Conservation (phyloP, 2,797 vertebrate genomes). For the Phylloscopus collybita region DNA sequence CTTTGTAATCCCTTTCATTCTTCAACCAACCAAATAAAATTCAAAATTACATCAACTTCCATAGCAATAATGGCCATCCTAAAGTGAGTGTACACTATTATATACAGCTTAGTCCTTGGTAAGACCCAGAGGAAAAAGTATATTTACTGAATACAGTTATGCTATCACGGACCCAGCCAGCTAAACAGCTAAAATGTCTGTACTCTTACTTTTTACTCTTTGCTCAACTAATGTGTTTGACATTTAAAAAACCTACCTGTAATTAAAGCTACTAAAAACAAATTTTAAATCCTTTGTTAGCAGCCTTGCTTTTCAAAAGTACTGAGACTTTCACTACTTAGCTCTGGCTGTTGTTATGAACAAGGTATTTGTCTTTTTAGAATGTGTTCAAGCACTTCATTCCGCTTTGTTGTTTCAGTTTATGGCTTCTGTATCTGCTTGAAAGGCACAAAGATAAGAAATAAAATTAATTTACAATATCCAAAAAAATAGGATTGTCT, state of each 20-base stretch:
- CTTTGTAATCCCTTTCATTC: neutral
- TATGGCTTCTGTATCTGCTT: neutral
- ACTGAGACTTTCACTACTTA: neutral
- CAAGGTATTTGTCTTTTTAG: neutral
- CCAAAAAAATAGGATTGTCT: neutral
- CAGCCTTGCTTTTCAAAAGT: neutral
- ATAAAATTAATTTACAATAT: conserved; percentile 12
- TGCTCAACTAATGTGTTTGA: neutral
- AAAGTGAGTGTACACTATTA: neutral
- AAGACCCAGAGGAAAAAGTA: neutral
- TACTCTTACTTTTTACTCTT: neutral
- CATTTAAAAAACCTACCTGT: neutral
- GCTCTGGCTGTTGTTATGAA: neutral
- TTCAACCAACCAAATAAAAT: neutral
- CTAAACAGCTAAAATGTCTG: too few species aligned
- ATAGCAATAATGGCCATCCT: neutral
- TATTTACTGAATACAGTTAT: neutral
- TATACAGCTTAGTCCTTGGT: neutral
- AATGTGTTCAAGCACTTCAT: neutral
- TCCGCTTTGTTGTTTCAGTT: neutral
- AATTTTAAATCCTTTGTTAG: neutral
- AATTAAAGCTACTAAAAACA: neutral
- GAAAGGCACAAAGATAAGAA: neutral
- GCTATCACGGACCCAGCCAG: too few species aligned
- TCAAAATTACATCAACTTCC: neutral